Percentiles rank a stretch among this genome's conserved stretches.
Evolutionary conservation across 2,797 vertebrate genomes (phyloP).

Genomic region (Gymnodraco acuticeps): DNA sequence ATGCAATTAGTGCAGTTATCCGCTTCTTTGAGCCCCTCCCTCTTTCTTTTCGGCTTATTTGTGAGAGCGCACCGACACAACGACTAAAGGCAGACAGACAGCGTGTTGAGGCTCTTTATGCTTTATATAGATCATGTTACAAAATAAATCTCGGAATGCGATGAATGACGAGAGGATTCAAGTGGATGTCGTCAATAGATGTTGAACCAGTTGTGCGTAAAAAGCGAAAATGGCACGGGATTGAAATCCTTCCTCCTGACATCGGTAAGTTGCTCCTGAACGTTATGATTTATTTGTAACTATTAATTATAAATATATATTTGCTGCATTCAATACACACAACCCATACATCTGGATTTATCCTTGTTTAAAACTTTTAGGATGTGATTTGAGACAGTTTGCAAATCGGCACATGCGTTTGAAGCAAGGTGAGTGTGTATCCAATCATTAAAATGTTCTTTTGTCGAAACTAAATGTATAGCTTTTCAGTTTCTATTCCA

Average conservation of each 20-base stretch:
- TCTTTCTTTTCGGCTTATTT: conserved; percentile 19
- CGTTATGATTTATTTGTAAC: too few relatives aligned
- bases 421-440: conserved; percentile 24
- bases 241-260: not conserved
- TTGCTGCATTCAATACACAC: too few relatives aligned
- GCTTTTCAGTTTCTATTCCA: not conserved
- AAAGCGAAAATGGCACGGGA: not conserved
- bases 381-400: not conserved
- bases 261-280: not conserved
- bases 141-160: not conserved
- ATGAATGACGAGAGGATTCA: not conserved
- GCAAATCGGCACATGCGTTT: not conserved
- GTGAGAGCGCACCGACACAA: not conserved
- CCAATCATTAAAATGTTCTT: not conserved
- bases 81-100: not conserved
- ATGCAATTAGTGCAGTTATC: not conserved
- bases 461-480: not conserved
- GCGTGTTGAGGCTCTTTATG: fast-evolving
- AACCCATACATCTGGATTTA: not conserved
- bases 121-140: not conserved
- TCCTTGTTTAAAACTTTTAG: conserved; percentile 9
- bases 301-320: too few relatives aligned
- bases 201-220: conserved; percentile 9
- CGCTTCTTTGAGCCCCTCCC: not conserved
- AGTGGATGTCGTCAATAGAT: fast-evolving